Evolutionary conservation across 2,797 vertebrate species (phyloP), one percentile per base, ranked within the genome.

Genomic region (Iguana delicatissima): DNA sequence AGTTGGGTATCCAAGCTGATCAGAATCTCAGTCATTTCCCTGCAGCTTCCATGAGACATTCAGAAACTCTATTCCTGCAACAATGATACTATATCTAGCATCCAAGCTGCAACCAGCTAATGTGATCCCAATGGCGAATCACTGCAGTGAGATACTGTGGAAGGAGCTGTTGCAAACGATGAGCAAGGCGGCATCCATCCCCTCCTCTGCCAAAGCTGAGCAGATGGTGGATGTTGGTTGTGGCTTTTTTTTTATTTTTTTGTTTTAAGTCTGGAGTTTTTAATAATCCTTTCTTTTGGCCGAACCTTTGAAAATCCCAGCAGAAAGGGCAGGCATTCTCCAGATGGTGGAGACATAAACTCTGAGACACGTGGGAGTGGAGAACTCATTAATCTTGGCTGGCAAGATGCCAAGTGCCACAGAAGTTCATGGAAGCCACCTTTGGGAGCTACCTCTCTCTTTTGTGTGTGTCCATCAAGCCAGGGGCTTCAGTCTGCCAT

Each of bases 261-360:
- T 20, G 0, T 24, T 0, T 14, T 46, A n/a, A 80, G 85, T 74
- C 42, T 42, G 67, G 74, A 87, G n/a, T 80, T 95, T 83, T 94
- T 87, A 85, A 91, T 93, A 85, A 91, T 76, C 89, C 84, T 18
- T 79, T 59, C 91, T 93, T 90, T 93, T 91, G 38, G 82, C 91
- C 90, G 89, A 91, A 59, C 77, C 84, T 1, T 89, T 84, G 22
- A 24, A 90, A 93, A 84, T 91, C 87, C 92, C 92, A 90, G 67
- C 8, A 88, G 94, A 93, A 87, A 32, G 86, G 4, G 24, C 84
- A 77, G 82, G 46, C 64, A 1, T 85, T 93, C 90, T 92, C 90
- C 95, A 94, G 91, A 92, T 90, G 86, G 90, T 52, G 55, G 83
- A 80, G 69, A 83, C 67, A 92, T 86, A 76, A 94, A 93, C 86